These are phyloP conservation scores for Nyctibius bracteatus DNA, from an alignment of 2,113 vertebrate species.

Conservation along the genomic window DNA sequence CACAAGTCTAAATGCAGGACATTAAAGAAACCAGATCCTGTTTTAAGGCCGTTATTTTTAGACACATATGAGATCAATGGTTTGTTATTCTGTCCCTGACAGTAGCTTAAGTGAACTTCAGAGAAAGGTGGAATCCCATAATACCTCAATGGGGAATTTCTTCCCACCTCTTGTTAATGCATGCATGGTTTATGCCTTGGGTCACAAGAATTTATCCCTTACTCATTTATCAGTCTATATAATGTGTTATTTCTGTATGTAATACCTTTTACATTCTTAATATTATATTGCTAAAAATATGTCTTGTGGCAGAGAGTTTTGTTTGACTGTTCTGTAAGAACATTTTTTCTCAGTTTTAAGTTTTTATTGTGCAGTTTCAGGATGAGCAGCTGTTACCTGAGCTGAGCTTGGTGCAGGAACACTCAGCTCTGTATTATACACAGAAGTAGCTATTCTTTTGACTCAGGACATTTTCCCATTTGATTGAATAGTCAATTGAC, in stretches of 20 bases:
- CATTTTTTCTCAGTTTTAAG: not conserved
- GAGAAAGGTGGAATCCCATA: not conserved
- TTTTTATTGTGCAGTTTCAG: not conserved
- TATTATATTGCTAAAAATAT: not conserved
- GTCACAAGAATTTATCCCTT: not conserved
- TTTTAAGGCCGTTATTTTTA: not conserved
- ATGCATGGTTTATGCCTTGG: not conserved
- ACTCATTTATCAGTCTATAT: not conserved
- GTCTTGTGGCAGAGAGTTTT: not conserved
- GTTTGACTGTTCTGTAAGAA: not conserved
- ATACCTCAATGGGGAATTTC: not conserved
- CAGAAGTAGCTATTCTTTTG: not conserved
- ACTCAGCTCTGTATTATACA: not conserved
- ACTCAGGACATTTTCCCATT: not conserved
- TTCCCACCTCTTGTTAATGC: not conserved
- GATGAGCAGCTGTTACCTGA: not conserved
- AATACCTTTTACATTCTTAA: not conserved
- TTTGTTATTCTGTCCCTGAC: not conserved
- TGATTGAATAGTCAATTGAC: not conserved
- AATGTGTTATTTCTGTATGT: not conserved
- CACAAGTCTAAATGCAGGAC: not conserved
- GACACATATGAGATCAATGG: not conserved
- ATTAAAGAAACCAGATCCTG: not conserved
- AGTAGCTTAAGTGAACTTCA: not conserved
- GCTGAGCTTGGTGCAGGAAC: not conserved